phyloP scores from a whole-genome alignment of 2,113 vertebrate genomes.

The Lonchura striata region DNA sequence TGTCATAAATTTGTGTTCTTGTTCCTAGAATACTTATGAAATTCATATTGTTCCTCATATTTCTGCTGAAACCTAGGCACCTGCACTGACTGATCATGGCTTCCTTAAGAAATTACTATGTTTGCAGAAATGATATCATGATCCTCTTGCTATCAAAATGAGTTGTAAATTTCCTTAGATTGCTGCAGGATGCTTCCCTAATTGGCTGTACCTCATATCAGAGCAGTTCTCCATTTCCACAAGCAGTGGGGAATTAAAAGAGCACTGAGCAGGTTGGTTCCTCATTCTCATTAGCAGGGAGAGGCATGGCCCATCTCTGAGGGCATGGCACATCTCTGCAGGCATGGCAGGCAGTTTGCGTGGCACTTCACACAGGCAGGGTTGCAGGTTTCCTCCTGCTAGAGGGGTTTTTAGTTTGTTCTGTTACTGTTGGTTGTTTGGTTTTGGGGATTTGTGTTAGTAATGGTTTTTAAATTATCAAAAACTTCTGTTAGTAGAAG shows the following conservation, averaged over 20 bases:
- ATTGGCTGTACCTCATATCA: background rate
- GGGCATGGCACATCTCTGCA: no score
- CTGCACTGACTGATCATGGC: background rate
- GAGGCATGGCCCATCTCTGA: background rate
- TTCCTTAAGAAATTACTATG: background rate
- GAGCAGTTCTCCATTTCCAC: background rate
- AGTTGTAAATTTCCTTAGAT: background rate
- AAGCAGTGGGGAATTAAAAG: no score
- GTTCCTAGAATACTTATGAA: background rate
- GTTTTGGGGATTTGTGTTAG: background rate
- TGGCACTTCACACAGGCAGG: accelerated
- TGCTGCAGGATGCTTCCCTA: background rate
- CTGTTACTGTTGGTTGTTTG: background rate
- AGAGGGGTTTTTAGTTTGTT: background rate
- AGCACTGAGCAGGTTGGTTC: background rate
- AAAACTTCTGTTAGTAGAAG: background rate
- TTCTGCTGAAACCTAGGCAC: background rate
- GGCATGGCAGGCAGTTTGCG: background rate
- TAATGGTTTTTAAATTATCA: background rate
- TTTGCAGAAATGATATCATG: background rate
- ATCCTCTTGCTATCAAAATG: background rate
- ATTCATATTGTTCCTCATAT: background rate
- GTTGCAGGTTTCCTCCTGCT: background rate
- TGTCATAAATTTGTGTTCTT: background rate
- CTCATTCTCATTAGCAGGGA: background rate